Base-by-base conservation (phyloP, 2,888 invertebrate species). In the Venusia cambrica region DNA sequence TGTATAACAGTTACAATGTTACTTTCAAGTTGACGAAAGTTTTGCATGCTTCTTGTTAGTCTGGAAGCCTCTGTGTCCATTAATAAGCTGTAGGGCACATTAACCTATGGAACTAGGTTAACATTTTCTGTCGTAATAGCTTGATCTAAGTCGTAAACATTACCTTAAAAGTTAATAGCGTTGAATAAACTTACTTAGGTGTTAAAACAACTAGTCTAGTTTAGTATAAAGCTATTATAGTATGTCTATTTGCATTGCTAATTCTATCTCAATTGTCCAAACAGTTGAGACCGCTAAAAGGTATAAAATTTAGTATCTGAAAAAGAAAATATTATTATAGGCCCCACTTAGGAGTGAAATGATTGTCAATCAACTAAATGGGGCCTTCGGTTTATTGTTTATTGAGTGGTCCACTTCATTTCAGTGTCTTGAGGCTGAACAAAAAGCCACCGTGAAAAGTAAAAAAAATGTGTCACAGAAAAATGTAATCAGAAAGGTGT, bases 1-100 rank as follows among this genome's bases (percentile, higher is more conserved):
- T 94, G 88, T 57, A 46, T 67, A 75, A 40, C 17, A 24, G 25
- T 21, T 4, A 5, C 4, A 9, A 8, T 16, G 6, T 39, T 26
- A 39, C n/a, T 11, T 6, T 6, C 3, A 3, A 24, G 35, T 32
- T 18, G 27, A 2, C n/a, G 18, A 31, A 10, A 1, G 0, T 32
- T 40, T 40, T 27, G 40, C 5, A 37, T 41, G 36, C 38, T 28
- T 28, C 35, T 27, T 20, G 31, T 35, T 40, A 35, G 22, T 35
- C 16, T 32, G 31, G 27, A 26, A 21, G 15, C 37, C 30, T 33
- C 28, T 37, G 44, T 48, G 51, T 37, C 53, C 55, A 59, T 46
- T 26, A 37, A 61, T n/a, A 67, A 67, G 67, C 67, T 55, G 54
- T 50, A 22, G n/a, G n/a, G n/a, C n/a, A n/a, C n/a, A n/a, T n/a